Base-by-base conservation (phyloP, 2,888 invertebrate species). In the Agonopterix heracliana region DNA sequence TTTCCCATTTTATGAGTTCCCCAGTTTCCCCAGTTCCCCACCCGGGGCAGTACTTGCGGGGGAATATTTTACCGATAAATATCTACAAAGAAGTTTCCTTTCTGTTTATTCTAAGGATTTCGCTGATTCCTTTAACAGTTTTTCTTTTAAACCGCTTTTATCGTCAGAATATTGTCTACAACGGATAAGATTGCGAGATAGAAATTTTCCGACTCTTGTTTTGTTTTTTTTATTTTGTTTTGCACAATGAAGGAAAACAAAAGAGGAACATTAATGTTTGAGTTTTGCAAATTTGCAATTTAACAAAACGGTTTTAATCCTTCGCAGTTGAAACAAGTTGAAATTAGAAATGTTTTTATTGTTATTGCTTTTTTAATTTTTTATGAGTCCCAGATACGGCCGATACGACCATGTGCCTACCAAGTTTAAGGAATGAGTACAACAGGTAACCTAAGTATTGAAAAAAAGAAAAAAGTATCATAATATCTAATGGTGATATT, bases 11-110 rank as follows among this genome's bases (percentile, higher is more conserved):
- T 81, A 85, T 77, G 81, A 81, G 74, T 68, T 60, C 60, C 26
- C 26, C 1, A 17, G 26, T 7, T 26, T 26, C 26, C 26, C 26
- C 26, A 26, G 26, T 26, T 26, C 26, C 26, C 52, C 51, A 53
- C 64, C 63, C 59, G 53, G 54, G 62, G 60, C 68, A 68, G 66
- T 69, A 66, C 70, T 75, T 69, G 71, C 66, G 68, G 70, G 62
- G 61, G 81, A 78, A 84, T 84, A 82, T 80, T 81, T 81, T 77
- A 78, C 70, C 74, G 77, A 84, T 83, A 83, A 84, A 84, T 80
- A 83, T 83, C 81, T 79, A 66, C 67, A 68, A 75, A 78, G 78
- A 77, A 78, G 63, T 79, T 76, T 75, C 72, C 72, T 73, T 79
- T 78, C 75, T 79, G 80, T 84, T 84, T 85, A 81, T 84, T 74